Conservation (phyloP, 2,113 vertebrate species). For the Pelvicachromis taeniatus region DNA sequence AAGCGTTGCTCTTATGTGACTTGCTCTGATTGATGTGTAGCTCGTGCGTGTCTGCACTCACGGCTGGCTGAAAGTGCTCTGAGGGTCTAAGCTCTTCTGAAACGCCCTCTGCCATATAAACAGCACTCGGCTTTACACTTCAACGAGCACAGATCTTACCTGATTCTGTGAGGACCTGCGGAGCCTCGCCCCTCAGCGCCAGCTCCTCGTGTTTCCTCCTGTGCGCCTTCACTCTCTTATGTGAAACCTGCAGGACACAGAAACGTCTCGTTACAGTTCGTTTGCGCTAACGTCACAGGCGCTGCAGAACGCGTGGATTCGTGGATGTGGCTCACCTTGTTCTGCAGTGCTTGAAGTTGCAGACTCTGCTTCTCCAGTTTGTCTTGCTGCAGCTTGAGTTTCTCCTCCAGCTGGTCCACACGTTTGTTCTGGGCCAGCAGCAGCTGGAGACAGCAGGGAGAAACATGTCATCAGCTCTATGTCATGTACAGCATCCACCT, state of each 20-base stretch:
- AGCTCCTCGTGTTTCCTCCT: slow-evolving; percentile 45
- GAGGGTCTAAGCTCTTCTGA: not conserved
- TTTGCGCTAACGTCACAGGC: not conserved
- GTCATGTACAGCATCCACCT: not conserved
- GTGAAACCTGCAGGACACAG: slow-evolving; percentile 22
- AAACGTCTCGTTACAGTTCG: not conserved
- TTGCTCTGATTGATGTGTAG: not conserved
- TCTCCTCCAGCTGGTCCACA: slow-evolving; percentile 83
- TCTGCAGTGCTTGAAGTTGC: slow-evolving; percentile 76
- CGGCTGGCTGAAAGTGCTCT: not conserved
- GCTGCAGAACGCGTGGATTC: accelerated
- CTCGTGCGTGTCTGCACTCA: not conserved
- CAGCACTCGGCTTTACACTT: not conserved
- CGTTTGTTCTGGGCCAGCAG: slow-evolving; percentile 76
- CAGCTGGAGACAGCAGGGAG: slow-evolving; percentile 40
- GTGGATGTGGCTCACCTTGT: slow-evolving; percentile 34
- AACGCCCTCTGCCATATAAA: not conserved
- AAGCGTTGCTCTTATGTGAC: not conserved
- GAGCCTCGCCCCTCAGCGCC: not conserved
- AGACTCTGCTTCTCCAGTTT: slow-evolving; percentile 85
- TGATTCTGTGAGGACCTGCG: not conserved
- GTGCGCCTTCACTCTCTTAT: slow-evolving; percentile 54
- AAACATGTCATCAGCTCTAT: not conserved
- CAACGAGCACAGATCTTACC: slow-evolving; percentile 8
- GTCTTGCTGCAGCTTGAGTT: slow-evolving; percentile 84